Conservation (phyloP, 2,797 vertebrate species). For the Pampus argenteus region DNA sequence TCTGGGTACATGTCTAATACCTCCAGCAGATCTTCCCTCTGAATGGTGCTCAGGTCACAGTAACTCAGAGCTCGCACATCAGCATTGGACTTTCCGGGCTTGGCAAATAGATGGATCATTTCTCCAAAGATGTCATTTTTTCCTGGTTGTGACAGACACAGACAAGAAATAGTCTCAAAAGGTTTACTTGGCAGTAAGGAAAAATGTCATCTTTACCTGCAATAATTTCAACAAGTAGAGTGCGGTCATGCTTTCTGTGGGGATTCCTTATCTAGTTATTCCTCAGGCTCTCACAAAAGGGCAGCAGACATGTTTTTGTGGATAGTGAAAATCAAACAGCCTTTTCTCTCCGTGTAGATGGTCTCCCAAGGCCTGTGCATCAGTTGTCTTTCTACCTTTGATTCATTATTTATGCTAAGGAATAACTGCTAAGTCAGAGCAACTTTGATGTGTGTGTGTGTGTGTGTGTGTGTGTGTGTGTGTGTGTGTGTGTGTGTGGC, state of each 20-base stretch:
- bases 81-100: conserved; percentile 96
- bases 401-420: conserved; percentile 77
- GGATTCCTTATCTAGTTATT: conserved; percentile 33
- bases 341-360: conserved; percentile 43
- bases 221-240: not conserved
- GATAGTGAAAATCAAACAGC: conserved; percentile 64
- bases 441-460: conserved; percentile 74
- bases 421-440: conserved; percentile 63
- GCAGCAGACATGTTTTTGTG: conserved; percentile 54
- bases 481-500: not conserved
- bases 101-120: conserved; percentile 96
- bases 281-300: conserved; percentile 45
- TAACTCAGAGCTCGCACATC: conserved; percentile 98
- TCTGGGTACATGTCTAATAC: conserved; percentile 99
- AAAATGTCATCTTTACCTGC: conserved; percentile 20
- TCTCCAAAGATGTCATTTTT: conserved; percentile 99
- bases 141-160: conserved; percentile 82
- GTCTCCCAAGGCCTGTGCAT: conserved; percentile 49
- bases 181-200: not conserved
- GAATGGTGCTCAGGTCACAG: conserved; percentile 98
- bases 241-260: conserved; percentile 6
- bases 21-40: conserved; percentile 95
- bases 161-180: conserved; percentile 16
- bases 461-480: too few species aligned
- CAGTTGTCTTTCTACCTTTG: conserved; percentile 65